Evolutionary conservation across 2,113 vertebrate species (phyloP), one percentile per base, ranked within the genome.

Genomic region (Labeo rohita): DNA sequence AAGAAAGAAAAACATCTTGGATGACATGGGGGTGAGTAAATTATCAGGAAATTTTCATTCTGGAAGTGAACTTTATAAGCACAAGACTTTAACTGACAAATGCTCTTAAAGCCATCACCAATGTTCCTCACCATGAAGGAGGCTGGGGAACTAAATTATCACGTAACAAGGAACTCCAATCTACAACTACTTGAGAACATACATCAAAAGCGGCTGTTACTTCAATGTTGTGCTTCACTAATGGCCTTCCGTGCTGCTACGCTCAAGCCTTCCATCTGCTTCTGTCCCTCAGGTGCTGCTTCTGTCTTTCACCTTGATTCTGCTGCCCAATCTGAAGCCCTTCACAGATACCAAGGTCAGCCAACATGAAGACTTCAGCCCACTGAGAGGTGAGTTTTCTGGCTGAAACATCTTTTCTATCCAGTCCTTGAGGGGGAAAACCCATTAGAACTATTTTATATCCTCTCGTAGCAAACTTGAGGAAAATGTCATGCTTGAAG

Each of bases 291-390:
- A 99, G 98, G 97, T 99, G 59, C 93, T 99, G 52, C 87, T 99
- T 88, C 92, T 99, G 56, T 99, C 97, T 15, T 98, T 99, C 12
- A 93, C 94, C 0, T 95, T 99, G 90, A 96, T 99, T 77, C 21
- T 99, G 88, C 96, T 99, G 90, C 97, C 97, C n/a, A 97, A 94
- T 90, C 92, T 98, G 87, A 96, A 96, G 91, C 96, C 96, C 15
- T 97, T 98, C 13, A 87, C 95, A 11, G n/a, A 91, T 88, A 93
- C 90, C 91, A 96, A 96, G 89, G 92, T 95, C 90, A 95, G 91
- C 0, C 92, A 97, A 87, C 92, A 86, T 0, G 90, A 93, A 0
- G 98, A 98, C 93, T 98, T 97, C 85, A 90, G 93, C 6, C 96
- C 96, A 0, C 91, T 98, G 82, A 94, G 97, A 96, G 96, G 98